Percentiles rank a stretch among this genome's conserved stretches.
Evolutionary conservation across 1,140 invertebrate genomes (phyloP).

Genomic region (Yoshiicerus persimilis): DNA sequence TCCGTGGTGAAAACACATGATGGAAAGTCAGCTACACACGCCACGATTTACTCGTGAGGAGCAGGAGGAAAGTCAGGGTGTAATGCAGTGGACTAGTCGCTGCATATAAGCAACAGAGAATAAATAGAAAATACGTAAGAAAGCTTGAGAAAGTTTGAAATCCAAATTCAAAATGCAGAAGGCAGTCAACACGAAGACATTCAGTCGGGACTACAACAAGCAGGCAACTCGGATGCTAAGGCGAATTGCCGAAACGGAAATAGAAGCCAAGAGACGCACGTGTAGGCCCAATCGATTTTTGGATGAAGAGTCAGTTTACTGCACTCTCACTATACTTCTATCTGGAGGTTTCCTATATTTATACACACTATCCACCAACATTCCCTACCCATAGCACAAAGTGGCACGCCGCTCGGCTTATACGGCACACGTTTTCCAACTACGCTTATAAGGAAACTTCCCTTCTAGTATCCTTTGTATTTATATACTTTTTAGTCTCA

Average conservation of each 20-base stretch:
- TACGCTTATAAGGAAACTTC: too few relatives aligned
- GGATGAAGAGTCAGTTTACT: neutral
- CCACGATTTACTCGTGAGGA: too few relatives aligned
- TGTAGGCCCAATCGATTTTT: slow-evolving; percentile 29
- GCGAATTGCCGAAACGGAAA: neutral
- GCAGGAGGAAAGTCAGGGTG: neutral
- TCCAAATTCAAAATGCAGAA: neutral
- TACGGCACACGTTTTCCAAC: too few relatives aligned
- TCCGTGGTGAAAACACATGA: neutral
- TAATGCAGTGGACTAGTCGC: neutral
- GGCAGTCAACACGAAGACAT: neutral
- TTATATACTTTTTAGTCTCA: too few relatives aligned
- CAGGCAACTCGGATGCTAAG: neutral
- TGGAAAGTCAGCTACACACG: too few relatives aligned
- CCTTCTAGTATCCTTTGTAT: neutral
- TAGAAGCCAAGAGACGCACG: slow-evolving; percentile 12
- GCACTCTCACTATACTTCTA: neutral
- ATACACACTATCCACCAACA: neutral
- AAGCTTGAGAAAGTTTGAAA: neutral
- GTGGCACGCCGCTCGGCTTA: too few relatives aligned
- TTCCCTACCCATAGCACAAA: neutral
- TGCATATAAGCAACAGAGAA: neutral
- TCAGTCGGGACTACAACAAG: neutral
- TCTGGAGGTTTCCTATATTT: neutral
- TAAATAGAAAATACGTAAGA: neutral